Evolutionary conservation across 2,797 vertebrate species (phyloP), one percentile per base, ranked within the genome.

Genomic region (Coracias cyanogaster): DNA sequence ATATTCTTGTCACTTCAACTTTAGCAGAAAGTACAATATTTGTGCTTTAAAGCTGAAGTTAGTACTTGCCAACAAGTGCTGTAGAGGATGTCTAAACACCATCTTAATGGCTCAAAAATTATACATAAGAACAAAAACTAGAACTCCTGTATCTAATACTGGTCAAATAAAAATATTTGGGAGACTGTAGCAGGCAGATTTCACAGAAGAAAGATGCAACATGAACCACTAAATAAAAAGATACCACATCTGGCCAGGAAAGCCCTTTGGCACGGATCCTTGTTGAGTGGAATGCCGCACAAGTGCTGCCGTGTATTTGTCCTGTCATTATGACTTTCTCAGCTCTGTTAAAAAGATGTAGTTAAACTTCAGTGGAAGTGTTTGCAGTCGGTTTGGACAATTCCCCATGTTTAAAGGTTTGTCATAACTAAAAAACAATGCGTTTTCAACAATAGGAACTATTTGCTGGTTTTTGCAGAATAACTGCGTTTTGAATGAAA

Each of bases 1-100:
- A 41, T 85, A 70, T 74, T 83, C 55, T 83, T 96, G 77, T 83
- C 73, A 92, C 62, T 91, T 87, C 72, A 65, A 10, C 54, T 82
- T 54, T 9, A 81, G 65, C 35, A 67, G 67, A 65, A 89, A 92
- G 74, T 85, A 82, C 39, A 90, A 31, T 74, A 80, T 82, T 83
- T 82, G 45, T 79, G 31, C 57, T 94, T 91, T 91, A 84, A 90
- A 90, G 26, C n/a, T 74, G 49, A 94, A 89, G 57, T 67, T 81
- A 87, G 60, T 74, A 72, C 61, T 76, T 96, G 69, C 65, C 69
- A 81, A 54, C 19, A 49, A 85, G 33, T 60, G 45, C 51, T 57
- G 4, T 10, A 79, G 35, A 71, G 7, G 45, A 61, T 70, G 17
- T 46, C 57, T 43, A n/a, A 64, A 84, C 43, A 82, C 20, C 45